Evolutionary conservation across 2,888 invertebrate species (phyloP), one percentile per base, ranked within the genome.

Genomic region (Tortrix viridana): DNA sequence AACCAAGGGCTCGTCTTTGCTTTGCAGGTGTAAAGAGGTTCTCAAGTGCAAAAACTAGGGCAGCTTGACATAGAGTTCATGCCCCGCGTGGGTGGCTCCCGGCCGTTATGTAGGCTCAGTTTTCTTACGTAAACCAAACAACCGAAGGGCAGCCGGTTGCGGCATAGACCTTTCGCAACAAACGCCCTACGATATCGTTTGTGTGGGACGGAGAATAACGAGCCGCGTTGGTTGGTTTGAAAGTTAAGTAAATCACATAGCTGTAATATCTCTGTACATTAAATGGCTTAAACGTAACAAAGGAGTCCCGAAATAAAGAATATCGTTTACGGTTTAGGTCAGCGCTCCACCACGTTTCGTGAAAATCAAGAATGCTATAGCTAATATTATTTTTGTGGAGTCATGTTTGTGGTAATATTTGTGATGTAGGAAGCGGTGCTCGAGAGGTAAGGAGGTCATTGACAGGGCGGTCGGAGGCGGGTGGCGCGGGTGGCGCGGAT

Each of bases 121-220:
- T 74, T 70, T 70, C 79, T 81, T 88, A 88, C 89, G 89, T 88
- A 89, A 91, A 80, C 76, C 75, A 82, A 83, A 83, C 84, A 84
- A 82, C 79, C 84, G 88, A 91, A 91, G 90, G 91, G 90, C 89
- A 81, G 74, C 80, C 81, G 85, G 85, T 89, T 85, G 79, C 86
- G 71, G 77, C 82, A 85, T 70, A 70, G 74, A 67, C 75, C 77
- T 89, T 88, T 88, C 85, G 83, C 81, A 88, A 88, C 74, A 68
- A 68, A 75, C 74, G 82, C 82, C 84, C 83, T 86, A 78, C 73
- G 75, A 80, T 75, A 66, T 60, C 57, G 60, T 57, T 53, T 54
- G 61, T 73, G 78, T 74, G 72, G 71, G 68, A 57, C 72, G 71
- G 67, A 52, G 53, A 53, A 61, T 20, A 43, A 41, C 26, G 26